Percentiles rank a stretch among this genome's conserved stretches.
Conservation (phyloP, 2,888 invertebrate genomes). For the Tenthredo distinguenda region DNA sequence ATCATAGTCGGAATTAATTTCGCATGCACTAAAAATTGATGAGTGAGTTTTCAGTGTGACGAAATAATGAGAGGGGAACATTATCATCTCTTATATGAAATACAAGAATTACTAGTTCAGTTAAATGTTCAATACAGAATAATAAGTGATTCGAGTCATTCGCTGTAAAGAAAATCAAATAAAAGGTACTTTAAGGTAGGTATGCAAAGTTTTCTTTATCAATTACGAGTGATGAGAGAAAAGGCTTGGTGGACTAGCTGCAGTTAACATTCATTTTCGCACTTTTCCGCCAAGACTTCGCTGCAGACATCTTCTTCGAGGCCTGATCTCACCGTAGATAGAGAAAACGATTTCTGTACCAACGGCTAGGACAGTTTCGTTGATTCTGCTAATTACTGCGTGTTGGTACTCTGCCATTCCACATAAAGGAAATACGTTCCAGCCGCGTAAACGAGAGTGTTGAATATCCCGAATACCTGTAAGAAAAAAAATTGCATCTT, state of each 20-base stretch:
- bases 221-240: slow-evolving; percentile 2
- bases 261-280: neutral
- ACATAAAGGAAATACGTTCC: slow-evolving; percentile 88
- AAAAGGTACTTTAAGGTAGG: slow-evolving; percentile 4
- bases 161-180: neutral
- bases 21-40: neutral
- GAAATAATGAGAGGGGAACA: neutral
- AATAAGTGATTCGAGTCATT: slow-evolving; percentile 7
- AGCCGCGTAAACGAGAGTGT: slow-evolving; percentile 88
- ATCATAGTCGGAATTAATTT: slow-evolving; percentile 2
- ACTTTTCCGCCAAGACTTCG: neutral
- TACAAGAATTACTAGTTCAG: neutral
- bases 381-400: slow-evolving; percentile 64
- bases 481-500: neutral
- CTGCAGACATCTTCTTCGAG: neutral
- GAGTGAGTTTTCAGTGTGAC: neutral
- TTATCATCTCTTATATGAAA: neutral
- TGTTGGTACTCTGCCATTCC: slow-evolving; percentile 84
- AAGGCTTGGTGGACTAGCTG: slow-evolving; percentile 4
- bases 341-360: slow-evolving; percentile 15
- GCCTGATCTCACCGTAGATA: slow-evolving; percentile 16
- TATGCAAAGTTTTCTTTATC: slow-evolving; percentile 3
- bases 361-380: slow-evolving; percentile 18
- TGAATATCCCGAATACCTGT: slow-evolving; percentile 91
- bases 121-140: slow-evolving; percentile 12